Evolutionary conservation across 1,140 invertebrate genomes (phyloP).

Genomic region (Saccostrea echinata): DNA sequence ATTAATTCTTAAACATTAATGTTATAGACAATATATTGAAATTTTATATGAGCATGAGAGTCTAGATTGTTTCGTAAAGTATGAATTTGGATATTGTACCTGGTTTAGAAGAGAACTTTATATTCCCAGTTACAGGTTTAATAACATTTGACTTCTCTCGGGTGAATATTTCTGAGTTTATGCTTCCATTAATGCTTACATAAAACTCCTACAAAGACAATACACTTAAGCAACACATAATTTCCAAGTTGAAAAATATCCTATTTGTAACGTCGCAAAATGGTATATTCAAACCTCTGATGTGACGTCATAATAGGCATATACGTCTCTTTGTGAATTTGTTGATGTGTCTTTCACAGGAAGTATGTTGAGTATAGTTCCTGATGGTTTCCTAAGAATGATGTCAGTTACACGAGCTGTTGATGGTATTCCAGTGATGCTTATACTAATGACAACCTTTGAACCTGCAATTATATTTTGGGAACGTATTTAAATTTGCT

Average conservation of each 20-base stretch:
- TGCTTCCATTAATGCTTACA: constrained; percentile 19
- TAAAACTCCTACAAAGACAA: constrained; percentile 17
- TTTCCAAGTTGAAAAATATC: too few relatives aligned
- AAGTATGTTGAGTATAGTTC: neutral
- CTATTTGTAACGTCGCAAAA: neutral
- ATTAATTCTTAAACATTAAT: neutral
- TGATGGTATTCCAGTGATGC: neutral
- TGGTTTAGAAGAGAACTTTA: neutral
- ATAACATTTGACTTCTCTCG: neutral
- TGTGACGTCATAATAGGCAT: neutral
- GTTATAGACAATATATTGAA: neutral
- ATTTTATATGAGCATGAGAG: too few relatives aligned
- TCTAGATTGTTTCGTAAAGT: neutral
- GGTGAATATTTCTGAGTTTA: neutral
- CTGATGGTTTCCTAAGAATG: neutral
- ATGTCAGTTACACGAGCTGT: neutral
- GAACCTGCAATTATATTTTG: neutral
- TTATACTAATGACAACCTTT: neutral
- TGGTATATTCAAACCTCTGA: neutral
- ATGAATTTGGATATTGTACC: neutral
- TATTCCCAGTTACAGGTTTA: neutral
- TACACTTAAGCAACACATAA: too few relatives aligned
- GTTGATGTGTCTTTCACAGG: constrained; percentile 3
- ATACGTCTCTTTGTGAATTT: neutral
- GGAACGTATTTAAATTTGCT: too few relatives aligned